Conservation (phyloP, 2,113 vertebrate genomes). For the Grantiella picta region DNA sequence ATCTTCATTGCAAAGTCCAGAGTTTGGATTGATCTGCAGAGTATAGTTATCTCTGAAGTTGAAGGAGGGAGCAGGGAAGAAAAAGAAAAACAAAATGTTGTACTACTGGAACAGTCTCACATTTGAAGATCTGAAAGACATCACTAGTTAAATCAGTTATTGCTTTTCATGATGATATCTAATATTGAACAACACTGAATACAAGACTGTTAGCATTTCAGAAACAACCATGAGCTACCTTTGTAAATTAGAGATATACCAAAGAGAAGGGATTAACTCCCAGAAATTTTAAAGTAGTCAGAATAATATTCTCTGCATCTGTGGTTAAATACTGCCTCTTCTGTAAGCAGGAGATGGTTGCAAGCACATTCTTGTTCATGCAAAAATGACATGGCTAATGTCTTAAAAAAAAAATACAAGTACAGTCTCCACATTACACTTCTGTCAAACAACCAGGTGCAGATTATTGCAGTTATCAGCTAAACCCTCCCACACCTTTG, state of each 20-base stretch:
- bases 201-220: neutral
- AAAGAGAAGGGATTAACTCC: neutral
- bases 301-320: neutral
- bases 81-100: neutral
- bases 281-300: neutral
- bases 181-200: neutral
- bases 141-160: neutral
- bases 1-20: slow-evolving; percentile 96
- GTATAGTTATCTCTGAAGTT: slow-evolving; percentile 94
- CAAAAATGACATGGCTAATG: neutral
- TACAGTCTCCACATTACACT: neutral
- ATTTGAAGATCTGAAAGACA: neutral
- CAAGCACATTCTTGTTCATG: neutral
- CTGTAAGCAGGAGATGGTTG: neutral
- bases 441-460: neutral
- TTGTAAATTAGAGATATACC: neutral
- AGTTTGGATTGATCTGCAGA: slow-evolving; percentile 97
- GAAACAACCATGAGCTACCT: neutral
- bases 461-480: neutral
- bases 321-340: neutral
- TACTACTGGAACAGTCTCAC: neutral
- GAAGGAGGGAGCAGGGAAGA: slow-evolving; percentile 26
- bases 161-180: neutral
- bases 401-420: neutral
- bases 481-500: neutral